Evolutionary conservation across 2,888 invertebrate genomes (phyloP).

Genomic region (Meghimatium bilineatum): DNA sequence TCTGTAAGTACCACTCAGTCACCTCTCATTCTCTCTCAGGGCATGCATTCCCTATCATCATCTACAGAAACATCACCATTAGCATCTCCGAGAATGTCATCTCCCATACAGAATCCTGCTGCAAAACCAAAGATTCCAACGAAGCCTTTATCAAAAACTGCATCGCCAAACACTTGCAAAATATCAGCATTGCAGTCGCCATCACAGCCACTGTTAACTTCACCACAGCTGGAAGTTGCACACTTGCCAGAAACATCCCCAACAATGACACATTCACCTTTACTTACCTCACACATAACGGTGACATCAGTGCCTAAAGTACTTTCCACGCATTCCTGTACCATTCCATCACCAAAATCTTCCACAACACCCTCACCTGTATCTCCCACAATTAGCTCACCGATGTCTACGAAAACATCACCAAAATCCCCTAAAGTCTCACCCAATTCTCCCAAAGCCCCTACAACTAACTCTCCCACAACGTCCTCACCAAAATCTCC

Average conservation of each 20-base stretch:
- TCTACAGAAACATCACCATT: background rate
- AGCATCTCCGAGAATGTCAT: background rate
- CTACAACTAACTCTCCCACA: background rate
- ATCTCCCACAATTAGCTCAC: background rate
- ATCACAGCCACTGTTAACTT: background rate
- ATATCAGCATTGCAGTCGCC: background rate
- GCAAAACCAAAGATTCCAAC: conserved; percentile 41
- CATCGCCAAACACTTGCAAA: background rate
- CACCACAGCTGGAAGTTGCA: background rate
- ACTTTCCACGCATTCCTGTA: background rate
- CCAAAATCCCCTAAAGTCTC: background rate
- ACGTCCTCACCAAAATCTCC: background rate
- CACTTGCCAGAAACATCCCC: background rate
- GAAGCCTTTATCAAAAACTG: conserved; percentile 4
- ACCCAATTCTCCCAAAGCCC: background rate
- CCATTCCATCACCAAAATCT: background rate
- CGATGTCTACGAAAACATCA: background rate
- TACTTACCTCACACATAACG: background rate
- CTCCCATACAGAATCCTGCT: conserved; percentile 19
- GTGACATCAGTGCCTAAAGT: background rate
- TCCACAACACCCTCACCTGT: background rate
- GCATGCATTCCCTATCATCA: background rate
- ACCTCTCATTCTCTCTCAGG: background rate
- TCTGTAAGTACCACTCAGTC: background rate
- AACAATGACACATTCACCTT: background rate